phyloP scores from a whole-genome alignment of 1,140 invertebrate genomes.

The Bradynema listronoti region DNA sequence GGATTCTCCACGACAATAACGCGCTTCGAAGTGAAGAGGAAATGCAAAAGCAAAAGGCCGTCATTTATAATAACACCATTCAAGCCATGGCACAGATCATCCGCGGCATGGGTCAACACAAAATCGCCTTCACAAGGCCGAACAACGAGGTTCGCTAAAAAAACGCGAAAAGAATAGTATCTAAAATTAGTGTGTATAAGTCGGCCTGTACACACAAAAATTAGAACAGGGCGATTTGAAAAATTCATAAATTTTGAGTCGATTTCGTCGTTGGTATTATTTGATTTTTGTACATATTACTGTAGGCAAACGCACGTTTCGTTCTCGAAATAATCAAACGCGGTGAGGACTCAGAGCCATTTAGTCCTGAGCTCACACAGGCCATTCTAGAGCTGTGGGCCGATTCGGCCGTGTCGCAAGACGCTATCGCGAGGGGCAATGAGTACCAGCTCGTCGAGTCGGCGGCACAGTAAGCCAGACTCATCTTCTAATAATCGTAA shows the following conservation, averaged over 20 bases:
- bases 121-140: constrained; percentile 36
- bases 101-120: constrained; percentile 38
- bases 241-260: background rate
- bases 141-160: constrained; percentile 26
- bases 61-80: constrained; percentile 46
- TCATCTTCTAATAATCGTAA: constrained; percentile 9
- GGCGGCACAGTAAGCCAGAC: constrained; percentile 60
- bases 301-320: constrained; percentile 34
- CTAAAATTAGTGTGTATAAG: background rate
- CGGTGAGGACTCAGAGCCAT: constrained; percentile 53
- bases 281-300: background rate
- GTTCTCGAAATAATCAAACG: constrained; percentile 50
- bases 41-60: constrained; percentile 38
- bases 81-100: constrained; percentile 43
- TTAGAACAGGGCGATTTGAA: background rate
- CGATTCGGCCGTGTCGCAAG: constrained; percentile 57
- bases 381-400: constrained; percentile 43
- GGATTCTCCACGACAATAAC: constrained; percentile 46
- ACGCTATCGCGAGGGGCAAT: constrained; percentile 58
- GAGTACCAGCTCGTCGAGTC: constrained; percentile 61
- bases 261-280: background rate
- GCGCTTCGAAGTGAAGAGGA: constrained; percentile 33
- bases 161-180: background rate
- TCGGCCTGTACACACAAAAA: background rate
- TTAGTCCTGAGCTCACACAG: constrained; percentile 41